Base-by-base conservation (phyloP, 2,113 vertebrate species). In the Dicentrarchus labrax region DNA sequence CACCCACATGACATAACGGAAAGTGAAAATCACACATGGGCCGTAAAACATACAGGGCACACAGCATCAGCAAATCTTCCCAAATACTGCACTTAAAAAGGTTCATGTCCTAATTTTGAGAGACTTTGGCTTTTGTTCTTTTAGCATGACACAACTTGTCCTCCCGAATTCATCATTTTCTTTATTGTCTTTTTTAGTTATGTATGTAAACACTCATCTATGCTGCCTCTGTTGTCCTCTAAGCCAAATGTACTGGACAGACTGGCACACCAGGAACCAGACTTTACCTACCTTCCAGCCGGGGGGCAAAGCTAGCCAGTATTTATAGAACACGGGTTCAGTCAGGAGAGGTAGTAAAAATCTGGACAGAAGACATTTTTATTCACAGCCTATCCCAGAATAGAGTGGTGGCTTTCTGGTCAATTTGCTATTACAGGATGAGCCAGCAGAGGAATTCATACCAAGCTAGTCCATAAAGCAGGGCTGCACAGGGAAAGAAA, bases 381-480 rank as follows among this genome's bases (percentile, higher is more conserved):
- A 92, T 89, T 92, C 84, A 72, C 85, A 90, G 84, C 64, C 87
- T 80, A 83, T 87, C 93, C 89, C 48, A 86, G 89, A 95, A 95
- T 92, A 92, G 91, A 76, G 85, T 68, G n/a, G 72, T 45, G 84
- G 79, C 89, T 93, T 93, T 93, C 89, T 89, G 93, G 91, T 90
- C 91, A 90, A 86, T 94, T 93, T 93, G 88, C 87, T 88, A 72
- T 89, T 86, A 88, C 79, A 80, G 82, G 91, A 93, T 91, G 88
- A 93, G 90, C 89, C 84, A 88, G 86, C 50, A 78, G 70, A 86
- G 87, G 87, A 92, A 94, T 95, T 92, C 86, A 86, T 85, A 92
- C 59, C 85, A 80, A 86, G 78, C 67, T 73, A 72, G 78, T 91
- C 87, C 79, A 86, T 92, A 85, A 93, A 92, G 80, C 69, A 79